phyloP scores from a whole-genome alignment of 2,888 invertebrate species.

The Diarsia dahlii region DNA sequence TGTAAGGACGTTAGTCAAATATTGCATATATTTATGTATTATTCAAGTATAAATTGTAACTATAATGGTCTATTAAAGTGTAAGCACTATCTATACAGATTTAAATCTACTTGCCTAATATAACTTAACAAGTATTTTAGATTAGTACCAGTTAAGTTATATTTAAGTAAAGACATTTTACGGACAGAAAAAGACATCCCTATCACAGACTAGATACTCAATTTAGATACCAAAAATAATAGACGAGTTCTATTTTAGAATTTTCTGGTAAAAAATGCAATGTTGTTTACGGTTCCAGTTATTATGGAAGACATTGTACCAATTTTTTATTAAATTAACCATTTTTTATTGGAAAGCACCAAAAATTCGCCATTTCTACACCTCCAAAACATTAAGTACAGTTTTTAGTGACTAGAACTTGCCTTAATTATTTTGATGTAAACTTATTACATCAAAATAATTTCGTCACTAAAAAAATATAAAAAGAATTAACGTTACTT shows the following conservation, averaged over 20 bases:
- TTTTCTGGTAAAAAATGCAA: slow-evolving; percentile 37
- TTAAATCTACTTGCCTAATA: slow-evolving; percentile 10
- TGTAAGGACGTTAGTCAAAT: slow-evolving; percentile 1
- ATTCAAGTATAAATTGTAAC: neutral
- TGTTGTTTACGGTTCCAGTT: slow-evolving; percentile 49
- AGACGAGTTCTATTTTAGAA: slow-evolving; percentile 39
- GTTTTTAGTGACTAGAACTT: slow-evolving; percentile 10
- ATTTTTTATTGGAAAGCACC: slow-evolving; percentile 11
- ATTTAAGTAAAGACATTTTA: slow-evolving; percentile 47
- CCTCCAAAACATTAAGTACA: slow-evolving; percentile 44
- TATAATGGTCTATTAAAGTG: slow-evolving; percentile 1
- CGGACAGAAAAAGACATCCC: slow-evolving; percentile 74
- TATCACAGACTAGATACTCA: slow-evolving; percentile 87
- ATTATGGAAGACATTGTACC: slow-evolving; percentile 60
- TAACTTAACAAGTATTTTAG: neutral
- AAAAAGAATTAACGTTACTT: slow-evolving; percentile 24
- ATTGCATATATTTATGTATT: neutral
- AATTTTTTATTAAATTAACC: neutral
- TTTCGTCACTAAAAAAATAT: slow-evolving; percentile 34
- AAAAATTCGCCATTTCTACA: slow-evolving; percentile 1
- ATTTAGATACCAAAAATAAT: slow-evolving; percentile 67
- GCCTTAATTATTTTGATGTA: neutral
- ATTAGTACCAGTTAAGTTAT: too few species aligned
- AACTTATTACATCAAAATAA: slow-evolving; percentile 7
- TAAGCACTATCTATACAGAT: slow-evolving; percentile 10